Percentiles rank a stretch among this genome's conserved stretches.
These are phyloP conservation scores for Trichonephila clavipes DNA, from an alignment of 1,140 invertebrate genomes.

Conservation along the genomic window DNA sequence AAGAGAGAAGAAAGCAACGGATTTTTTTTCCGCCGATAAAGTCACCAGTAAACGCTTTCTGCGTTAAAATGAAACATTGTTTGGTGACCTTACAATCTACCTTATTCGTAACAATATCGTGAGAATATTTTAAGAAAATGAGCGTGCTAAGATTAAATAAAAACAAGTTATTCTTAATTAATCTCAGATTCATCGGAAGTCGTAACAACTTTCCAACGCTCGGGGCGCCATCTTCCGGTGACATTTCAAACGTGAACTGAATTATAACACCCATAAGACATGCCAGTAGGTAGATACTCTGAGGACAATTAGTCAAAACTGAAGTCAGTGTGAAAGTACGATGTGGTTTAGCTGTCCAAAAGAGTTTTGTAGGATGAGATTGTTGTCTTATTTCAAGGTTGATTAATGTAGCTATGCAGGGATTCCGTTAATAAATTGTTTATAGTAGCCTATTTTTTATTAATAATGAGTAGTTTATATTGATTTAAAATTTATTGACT, in stretches of 20 bases:
- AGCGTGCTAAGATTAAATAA: background rate
- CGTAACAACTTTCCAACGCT: background rate
- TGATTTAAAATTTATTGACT: too few species aligned
- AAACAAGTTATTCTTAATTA: too few species aligned
- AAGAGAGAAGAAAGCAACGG: too few species aligned
- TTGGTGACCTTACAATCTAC: background rate
- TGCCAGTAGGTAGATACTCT: background rate
- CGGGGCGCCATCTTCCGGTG: conserved; percentile 56
- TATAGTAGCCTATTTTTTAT: too few species aligned
- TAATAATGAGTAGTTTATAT: too few species aligned
- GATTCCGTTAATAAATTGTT: too few species aligned
- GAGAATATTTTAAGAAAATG: background rate
- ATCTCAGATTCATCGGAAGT: background rate
- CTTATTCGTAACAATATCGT: background rate
- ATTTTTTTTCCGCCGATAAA: too few species aligned
- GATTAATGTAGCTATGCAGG: background rate
- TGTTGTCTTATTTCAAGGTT: background rate
- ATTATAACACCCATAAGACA: background rate
- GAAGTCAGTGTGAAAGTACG: background rate
- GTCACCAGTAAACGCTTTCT: too few species aligned
- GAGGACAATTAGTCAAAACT: background rate
- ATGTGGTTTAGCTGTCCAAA: background rate
- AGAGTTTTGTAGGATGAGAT: background rate
- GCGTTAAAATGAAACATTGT: background rate
- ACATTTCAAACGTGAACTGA: conserved; percentile 40